These are phyloP conservation scores for Sebastes cheni DNA, from an alignment of 2,797 vertebrate species.

Conservation along the genomic window DNA sequence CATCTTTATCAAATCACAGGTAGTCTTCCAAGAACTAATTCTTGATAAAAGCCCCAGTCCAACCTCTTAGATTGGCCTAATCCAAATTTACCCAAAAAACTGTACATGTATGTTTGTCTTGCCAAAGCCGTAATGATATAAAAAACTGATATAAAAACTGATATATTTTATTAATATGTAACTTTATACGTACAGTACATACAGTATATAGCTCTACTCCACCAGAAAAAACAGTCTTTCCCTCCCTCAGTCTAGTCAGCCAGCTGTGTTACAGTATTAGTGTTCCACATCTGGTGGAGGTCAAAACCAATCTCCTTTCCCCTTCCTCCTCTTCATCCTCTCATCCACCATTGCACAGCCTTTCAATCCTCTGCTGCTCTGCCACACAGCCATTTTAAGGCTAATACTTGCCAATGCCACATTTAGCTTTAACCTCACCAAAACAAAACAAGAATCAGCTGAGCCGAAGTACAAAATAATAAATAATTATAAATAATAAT, in stretches of 20 bases:
- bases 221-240: constrained; percentile 8
- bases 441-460: background rate
- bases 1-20: background rate
- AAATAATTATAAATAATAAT: too few species aligned
- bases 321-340: constrained; percentile 36
- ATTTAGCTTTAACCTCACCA: background rate
- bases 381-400: constrained; percentile 14
- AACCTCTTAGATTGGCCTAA: background rate
- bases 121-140: background rate
- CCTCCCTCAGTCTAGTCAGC: constrained; percentile 13
- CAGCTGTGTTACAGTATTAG: constrained; percentile 62
- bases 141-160: background rate
- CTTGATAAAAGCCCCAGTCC: background rate
- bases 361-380: constrained; percentile 15
- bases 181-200: background rate
- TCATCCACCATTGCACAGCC: background rate
- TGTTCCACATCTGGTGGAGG: constrained; percentile 64
- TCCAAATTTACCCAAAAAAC: background rate
- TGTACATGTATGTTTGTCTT: background rate
- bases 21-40: too few species aligned
- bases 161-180: rapidly evolving
- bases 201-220: background rate
- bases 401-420: background rate
- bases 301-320: constrained; percentile 65
- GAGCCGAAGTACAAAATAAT: rapidly evolving